Evolutionary conservation across 1,140 invertebrate species (phyloP).

Genomic region (Drosophila rufa): DNA sequence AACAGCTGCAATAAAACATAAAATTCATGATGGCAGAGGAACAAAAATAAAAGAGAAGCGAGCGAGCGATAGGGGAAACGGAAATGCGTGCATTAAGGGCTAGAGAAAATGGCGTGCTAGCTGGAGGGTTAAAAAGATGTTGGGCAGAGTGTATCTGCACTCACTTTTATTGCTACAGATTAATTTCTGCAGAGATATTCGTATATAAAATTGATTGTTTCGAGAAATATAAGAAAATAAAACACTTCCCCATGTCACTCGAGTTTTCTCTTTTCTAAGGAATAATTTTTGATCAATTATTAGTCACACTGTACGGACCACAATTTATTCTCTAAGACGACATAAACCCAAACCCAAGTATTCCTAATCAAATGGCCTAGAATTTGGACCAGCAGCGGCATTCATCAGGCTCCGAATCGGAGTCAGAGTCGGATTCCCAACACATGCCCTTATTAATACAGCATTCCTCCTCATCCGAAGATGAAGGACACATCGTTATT

Average conservation of each 20-base stretch:
- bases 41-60: constrained; percentile 1
- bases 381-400: constrained; percentile 1
- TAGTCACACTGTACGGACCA: background rate
- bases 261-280: too few species aligned
- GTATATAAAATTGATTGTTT: background rate
- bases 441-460: background rate
- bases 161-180: background rate
- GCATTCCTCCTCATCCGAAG: background rate
- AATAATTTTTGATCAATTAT: too few species aligned
- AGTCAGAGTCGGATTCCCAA: constrained; percentile 6
- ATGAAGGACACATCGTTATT: background rate
- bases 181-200: background rate
- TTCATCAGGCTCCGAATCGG: constrained; percentile 1
- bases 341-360: background rate
- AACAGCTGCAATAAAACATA: constrained; percentile 48
- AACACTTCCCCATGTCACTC: too few species aligned
- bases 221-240: too few species aligned
- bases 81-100: constrained; percentile 41
- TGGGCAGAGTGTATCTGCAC: background rate
- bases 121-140: background rate
- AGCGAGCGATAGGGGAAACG: constrained; percentile 11
- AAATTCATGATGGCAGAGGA: constrained; percentile 34
- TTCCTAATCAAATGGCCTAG: constrained; percentile 2
- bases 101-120: constrained; percentile 29
- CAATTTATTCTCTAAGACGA: background rate